A percentile compares a stretch with the other conserved stretches of the same genome.
Conservation (phyloP, 2,113 vertebrate species). For the Hoplias malabaricus region DNA sequence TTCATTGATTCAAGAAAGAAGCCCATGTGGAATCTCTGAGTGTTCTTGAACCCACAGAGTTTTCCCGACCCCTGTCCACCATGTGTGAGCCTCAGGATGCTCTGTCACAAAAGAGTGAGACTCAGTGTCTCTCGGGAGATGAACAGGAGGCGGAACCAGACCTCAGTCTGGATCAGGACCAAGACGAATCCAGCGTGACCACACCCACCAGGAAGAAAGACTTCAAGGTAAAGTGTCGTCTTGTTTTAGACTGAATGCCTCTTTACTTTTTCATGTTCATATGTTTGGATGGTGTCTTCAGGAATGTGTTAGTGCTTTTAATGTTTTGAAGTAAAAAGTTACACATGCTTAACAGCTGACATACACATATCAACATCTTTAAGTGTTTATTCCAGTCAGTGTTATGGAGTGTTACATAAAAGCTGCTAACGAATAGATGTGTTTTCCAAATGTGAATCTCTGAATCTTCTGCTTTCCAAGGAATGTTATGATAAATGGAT, state of each 20-base stretch:
- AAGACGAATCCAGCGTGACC: constrained; percentile 64
- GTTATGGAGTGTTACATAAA: too few relatives aligned
- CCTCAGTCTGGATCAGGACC: constrained; percentile 66
- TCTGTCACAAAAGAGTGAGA: constrained; percentile 68
- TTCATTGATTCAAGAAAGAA: too few relatives aligned
- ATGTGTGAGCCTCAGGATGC: constrained; percentile 86
- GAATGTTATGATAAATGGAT: too few relatives aligned
- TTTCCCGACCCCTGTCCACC: constrained; percentile 86
- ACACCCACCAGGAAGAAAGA: constrained; percentile 93
- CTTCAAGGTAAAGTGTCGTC: constrained; percentile 79
- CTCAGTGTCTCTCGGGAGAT: constrained; percentile 65
- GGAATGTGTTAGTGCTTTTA: too few relatives aligned
- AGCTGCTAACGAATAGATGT: too few relatives aligned
- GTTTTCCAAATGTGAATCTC: too few relatives aligned
- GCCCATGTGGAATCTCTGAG: background rate
- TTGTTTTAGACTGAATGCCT: background rate
- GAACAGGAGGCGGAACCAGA: constrained; percentile 70
- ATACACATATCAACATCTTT: too few relatives aligned
- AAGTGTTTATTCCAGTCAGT: too few relatives aligned
- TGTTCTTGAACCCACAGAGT: constrained; percentile 75
- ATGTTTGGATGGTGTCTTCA: background rate
- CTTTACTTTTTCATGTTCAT: background rate
- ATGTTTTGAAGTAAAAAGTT: too few relatives aligned
- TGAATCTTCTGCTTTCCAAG: too few relatives aligned
- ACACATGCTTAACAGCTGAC: too few relatives aligned